A percentile compares a stretch with the other conserved stretches of the same genome.
Evolutionary conservation across 2,888 invertebrate species (phyloP).

Genomic region (Apamea epomidion): DNA sequence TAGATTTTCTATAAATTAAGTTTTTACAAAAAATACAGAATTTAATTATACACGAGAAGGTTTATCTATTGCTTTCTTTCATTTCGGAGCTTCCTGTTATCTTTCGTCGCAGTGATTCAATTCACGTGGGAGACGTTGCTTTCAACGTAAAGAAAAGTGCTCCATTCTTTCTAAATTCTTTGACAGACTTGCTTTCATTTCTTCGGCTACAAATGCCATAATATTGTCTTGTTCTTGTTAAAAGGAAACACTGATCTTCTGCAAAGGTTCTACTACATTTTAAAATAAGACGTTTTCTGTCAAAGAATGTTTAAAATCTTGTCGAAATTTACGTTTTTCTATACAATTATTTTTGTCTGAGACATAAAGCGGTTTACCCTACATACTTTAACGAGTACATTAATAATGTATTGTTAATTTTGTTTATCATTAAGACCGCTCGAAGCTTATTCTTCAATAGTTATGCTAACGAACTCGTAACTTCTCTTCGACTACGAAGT

Average conservation of each 20-base stretch:
- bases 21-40: constrained; percentile 10
- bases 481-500: constrained; percentile 28
- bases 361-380: constrained; percentile 20
- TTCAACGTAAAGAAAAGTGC: constrained; percentile 27
- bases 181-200: constrained; percentile 33
- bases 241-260: constrained; percentile 9
- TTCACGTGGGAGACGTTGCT: constrained; percentile 43
- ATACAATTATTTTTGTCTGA: background rate
- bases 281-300: background rate
- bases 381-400: constrained; percentile 30
- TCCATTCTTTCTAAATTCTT: constrained; percentile 42
- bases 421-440: constrained; percentile 31
- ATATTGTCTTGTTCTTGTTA: constrained; percentile 17
- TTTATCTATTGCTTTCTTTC: constrained; percentile 34
- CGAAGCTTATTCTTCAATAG: constrained; percentile 28
- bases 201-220: constrained; percentile 12
- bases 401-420: constrained; percentile 37
- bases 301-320: constrained; percentile 4
- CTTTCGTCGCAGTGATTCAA: constrained; percentile 42
- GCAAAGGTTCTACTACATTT: background rate
- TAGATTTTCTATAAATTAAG: background rate
- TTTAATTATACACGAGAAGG: constrained; percentile 21
- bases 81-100: constrained; percentile 34
- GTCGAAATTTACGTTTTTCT: constrained; percentile 7
- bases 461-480: constrained; percentile 47